Percentiles rank a stretch among this genome's conserved stretches.
Conservation (phyloP, 2,888 invertebrate species). For the Apamea sordens region DNA sequence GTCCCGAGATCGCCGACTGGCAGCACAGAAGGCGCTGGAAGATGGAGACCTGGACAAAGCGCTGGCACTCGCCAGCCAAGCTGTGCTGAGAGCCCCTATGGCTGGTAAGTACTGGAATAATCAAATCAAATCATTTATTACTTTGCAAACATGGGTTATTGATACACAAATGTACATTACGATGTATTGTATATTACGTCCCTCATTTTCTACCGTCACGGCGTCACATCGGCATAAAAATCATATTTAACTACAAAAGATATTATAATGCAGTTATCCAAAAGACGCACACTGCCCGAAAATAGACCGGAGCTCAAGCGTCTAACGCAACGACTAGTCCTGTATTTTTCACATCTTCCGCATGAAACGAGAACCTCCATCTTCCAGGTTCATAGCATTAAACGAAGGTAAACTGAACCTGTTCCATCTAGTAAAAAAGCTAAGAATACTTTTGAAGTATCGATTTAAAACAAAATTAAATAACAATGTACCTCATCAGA, state of each 20-base stretch:
- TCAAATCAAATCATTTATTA: not conserved
- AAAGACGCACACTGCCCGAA: not conserved
- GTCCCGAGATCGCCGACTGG: slow-evolving; percentile 91
- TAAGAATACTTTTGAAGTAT: not conserved
- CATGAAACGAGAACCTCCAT: not conserved
- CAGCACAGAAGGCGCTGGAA: slow-evolving; percentile 91
- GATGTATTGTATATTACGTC: not conserved
- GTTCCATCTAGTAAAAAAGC: no score
- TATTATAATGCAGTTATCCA: not conserved
- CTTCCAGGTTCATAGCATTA: not conserved
- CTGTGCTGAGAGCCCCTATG: slow-evolving; percentile 93
- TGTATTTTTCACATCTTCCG: not conserved
- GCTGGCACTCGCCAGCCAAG: slow-evolving; percentile 92
- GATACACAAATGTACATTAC: not conserved
- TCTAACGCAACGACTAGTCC: not conserved
- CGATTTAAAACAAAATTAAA: not conserved
- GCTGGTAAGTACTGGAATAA: slow-evolving; percentile 85
- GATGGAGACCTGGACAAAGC: slow-evolving; percentile 89
- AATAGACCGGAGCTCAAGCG: not conserved
- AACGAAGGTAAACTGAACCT: not conserved
- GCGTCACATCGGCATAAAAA: not conserved
- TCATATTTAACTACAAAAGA: not conserved
- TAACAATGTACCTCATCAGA: not conserved
- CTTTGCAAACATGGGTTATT: not conserved
- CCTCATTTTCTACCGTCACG: not conserved